Base-by-base conservation (phyloP, 2,797 vertebrate species). In the Notamacropus eugenii region DNA sequence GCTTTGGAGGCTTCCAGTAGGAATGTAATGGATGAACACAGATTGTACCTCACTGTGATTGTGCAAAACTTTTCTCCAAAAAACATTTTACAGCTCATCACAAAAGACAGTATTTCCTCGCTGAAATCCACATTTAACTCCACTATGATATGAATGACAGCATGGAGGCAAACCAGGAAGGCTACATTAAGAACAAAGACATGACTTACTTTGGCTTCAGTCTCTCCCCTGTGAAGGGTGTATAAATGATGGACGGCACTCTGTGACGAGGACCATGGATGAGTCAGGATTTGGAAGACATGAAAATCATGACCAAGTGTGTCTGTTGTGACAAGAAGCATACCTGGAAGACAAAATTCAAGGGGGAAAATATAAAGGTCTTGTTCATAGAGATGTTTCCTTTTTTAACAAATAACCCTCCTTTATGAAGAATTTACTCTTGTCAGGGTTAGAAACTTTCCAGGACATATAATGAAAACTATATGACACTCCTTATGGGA, bases 201-300 rank as follows among this genome's bases (percentile, higher is more conserved):
- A 97, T 90, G 46, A 98, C 99, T 98, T 98, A 99, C 99, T 99
- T 99, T 99, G 98, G 99, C 99, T 99, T 99, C 99, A 0, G 99
- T 99, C 98, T 99, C 99, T 93, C 99, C 99, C 28, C 99, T 99
- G 98, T 99, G 99, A 97, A 99, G 99, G 0, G 99, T 99, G 96
- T 99, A 99, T 55, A 99, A 99, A 97, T 99, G 99, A 98, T 99
- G 99, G 93, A 99, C 99, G 1, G 99, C 99, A 97, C 99, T 99
- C 99, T 99, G 99, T 40, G 99, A 99, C 0, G 99, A 99, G 4
- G 99, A 99, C 99, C 99, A 99, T 46, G 99, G 99, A 98, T 99
- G 99, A 96, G 99, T 99, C 98, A 99, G 99, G 97, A 99, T 98
- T 99, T 99, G 99, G 98, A 99, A 99, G 97, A 99, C 99, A 92